Percentiles rank a stretch among this genome's conserved stretches.
phyloP scores from a whole-genome alignment of 1,140 invertebrate species.

The Drosophila nigromelanica region DNA sequence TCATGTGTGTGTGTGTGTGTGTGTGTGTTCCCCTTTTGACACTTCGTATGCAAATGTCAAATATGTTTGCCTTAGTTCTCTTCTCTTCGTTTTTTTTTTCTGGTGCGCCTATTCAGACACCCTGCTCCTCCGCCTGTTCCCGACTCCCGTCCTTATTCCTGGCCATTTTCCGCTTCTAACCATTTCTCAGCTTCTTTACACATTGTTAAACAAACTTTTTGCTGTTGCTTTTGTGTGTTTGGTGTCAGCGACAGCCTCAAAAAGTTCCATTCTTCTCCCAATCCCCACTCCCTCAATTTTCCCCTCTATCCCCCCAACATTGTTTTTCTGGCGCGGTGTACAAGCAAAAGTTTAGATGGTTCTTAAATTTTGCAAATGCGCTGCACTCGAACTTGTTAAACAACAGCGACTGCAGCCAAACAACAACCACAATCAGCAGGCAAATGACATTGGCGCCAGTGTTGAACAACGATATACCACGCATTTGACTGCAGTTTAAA shows the following conservation, averaged over 20 bases:
- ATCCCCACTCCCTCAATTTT: neutral
- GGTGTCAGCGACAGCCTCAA: conserved; percentile 75
- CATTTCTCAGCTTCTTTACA: conserved; percentile 60
- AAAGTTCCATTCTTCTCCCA: conserved; percentile 50
- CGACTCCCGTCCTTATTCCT: neutral
- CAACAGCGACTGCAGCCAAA: conserved; percentile 41
- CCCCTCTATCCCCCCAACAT: neutral
- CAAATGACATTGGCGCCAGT: conserved; percentile 1
- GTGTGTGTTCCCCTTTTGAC: conserved; percentile 64
- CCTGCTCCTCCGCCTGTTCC: neutral
- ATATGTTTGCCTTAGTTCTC: conserved; percentile 65
- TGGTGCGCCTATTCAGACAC: conserved; percentile 19
- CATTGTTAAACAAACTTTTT: conserved; percentile 73
- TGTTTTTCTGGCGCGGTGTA: conserved; percentile 38
- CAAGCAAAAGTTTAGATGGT: conserved; percentile 63
- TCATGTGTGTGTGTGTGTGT: conserved; percentile 15
- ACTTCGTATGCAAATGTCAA: conserved; percentile 79
- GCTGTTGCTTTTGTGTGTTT: conserved; percentile 68
- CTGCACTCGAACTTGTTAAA: conserved; percentile 80
- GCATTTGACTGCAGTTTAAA: neutral
- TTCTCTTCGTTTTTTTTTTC: conserved; percentile 7
- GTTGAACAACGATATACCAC: conserved; percentile 14
- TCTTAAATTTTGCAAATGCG: conserved; percentile 78
- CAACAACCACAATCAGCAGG: neutral
- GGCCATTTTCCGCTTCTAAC: conserved; percentile 20